Evolutionary conservation across 2,797 vertebrate species (phyloP).

Genomic region (Psittacula echo): DNA sequence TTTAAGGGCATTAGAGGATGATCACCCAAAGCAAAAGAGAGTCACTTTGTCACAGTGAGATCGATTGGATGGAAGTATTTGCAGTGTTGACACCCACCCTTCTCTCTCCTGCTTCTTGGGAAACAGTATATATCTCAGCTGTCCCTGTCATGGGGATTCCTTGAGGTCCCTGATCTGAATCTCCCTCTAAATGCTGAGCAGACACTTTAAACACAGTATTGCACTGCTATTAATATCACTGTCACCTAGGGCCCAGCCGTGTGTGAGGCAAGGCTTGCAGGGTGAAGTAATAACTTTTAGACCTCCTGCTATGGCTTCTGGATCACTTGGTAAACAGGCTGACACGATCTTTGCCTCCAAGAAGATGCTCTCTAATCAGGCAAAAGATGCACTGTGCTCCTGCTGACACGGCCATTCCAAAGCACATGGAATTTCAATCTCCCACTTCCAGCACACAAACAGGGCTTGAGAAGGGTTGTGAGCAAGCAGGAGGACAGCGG

Average conservation of each 20-base stretch:
- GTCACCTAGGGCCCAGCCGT: not conserved
- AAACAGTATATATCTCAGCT: conserved; percentile 58
- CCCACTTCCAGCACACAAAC: not conserved
- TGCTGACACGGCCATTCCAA: not conserved
- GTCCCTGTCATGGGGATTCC: conserved; percentile 36
- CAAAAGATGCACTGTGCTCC: not conserved
- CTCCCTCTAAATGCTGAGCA: not conserved
- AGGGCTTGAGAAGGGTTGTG: not conserved
- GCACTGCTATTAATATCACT: conserved; percentile 42
- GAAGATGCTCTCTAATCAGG: not conserved
- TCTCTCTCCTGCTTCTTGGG: not conserved
- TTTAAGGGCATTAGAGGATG: not conserved
- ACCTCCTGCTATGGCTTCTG: not conserved
- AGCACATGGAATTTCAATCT: not conserved
- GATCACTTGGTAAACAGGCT: not conserved
- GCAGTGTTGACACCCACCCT: not conserved
- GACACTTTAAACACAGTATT: not conserved
- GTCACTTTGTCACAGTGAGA: not conserved
- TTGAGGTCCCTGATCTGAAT: not conserved
- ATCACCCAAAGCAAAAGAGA: not conserved
- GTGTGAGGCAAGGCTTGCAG: not conserved
- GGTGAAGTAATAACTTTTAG: not conserved
- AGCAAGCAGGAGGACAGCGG: not conserved
- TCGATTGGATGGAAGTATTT: not conserved
- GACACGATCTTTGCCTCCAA: not conserved